Evolutionary conservation across 2,888 invertebrate genomes (phyloP), one percentile per base, ranked within the genome.

Genomic region (Heliconius charithonia): DNA sequence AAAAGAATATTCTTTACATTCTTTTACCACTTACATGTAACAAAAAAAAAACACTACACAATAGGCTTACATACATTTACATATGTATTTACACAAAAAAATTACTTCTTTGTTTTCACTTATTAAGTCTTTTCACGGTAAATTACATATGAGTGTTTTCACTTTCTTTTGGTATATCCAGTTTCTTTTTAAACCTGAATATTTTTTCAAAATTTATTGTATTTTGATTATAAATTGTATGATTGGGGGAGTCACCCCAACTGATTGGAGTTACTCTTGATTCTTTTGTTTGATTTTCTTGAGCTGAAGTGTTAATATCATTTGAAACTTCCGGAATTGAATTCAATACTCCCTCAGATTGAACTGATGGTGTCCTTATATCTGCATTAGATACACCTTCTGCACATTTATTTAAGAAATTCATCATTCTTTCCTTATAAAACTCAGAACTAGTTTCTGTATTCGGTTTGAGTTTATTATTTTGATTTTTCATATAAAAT

Each of bases 361-460:
- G 91, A 0, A 92, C 88, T 37, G 92, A 93, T 0, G 92, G 90
- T 0, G 89, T 88, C 16, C 86, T 84, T 37, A 87, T 84, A 51
- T 93, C 94, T 0, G 91, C 90, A 71, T 93, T 91, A 0, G 92
- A 91, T 9, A 90, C 83, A 0, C 89, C 92, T 81, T 94, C 94
- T 0, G 92, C 91, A 79, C 94, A 94, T 1, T 92, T 85, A 76
- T 95, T 94, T 2, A 95, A 83, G 79, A 93, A 95, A 80, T 88
- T 94, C 85, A 93, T 89, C 92, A 95, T 94, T 10, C 95, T 82
- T 77, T 95, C 95, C 80, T 92, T 94, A 69, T 95, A 94, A 76
- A 92, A 91, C 80, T 95, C 95, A 0, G 94, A 93, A 75, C 92
- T 93, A 0, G 93, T 92, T 27, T 95, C 95, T 0, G 92, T 92